Base-by-base conservation (phyloP, 1,140 invertebrate genomes). In the Drosophila watanabei region DNA sequence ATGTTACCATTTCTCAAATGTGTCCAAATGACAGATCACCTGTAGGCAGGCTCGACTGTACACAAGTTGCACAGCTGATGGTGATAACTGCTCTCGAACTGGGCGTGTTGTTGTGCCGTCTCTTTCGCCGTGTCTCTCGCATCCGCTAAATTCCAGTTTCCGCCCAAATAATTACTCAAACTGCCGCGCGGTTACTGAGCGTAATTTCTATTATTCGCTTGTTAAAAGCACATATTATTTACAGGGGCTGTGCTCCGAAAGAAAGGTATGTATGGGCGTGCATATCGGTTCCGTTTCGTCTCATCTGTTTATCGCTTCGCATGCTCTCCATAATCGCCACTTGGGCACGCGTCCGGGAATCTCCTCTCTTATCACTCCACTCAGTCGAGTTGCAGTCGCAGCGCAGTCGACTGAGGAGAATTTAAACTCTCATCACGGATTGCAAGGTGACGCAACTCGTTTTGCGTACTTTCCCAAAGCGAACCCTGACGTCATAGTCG, bases 131-230 rank as follows among this genome's bases (percentile, higher is more conserved):
- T 59, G 64, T 37, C 45, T 65, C 60, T 70, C 41, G 65, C 65
- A 77, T 78, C 75, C 75, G 79, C 68, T 69, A 41, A 72, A 68
- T 59, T 80, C 71, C 57, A 70, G 73, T 85, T 89, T 85, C 81
- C 81, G 81, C 57, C 69, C 80, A 60, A 72, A 72, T 79, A 88
- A 88, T 84, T 84, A 63, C 56, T 59, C 20, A 69, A 70, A 62
- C 56, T 80, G 65, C 76, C 63, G 70, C n/a, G n/a, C 18, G 18
- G 18, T 61, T 43, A 41, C 57, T 57, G 66, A 82, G 49, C 56
- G 56, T 63, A 73, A 73, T 79, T 60, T 80, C 69, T 70, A 70
- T 70, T 56, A 49, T 54, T 72, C 63, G 63, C 64, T 63, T 46
- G 66, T 66, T 86, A 82, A 80, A 62, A 83, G 61, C 77, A 68